A percentile compares a stretch with the other conserved stretches of the same genome.
Conservation (phyloP, 1,140 invertebrate species). For the Lucilia cuprina region DNA sequence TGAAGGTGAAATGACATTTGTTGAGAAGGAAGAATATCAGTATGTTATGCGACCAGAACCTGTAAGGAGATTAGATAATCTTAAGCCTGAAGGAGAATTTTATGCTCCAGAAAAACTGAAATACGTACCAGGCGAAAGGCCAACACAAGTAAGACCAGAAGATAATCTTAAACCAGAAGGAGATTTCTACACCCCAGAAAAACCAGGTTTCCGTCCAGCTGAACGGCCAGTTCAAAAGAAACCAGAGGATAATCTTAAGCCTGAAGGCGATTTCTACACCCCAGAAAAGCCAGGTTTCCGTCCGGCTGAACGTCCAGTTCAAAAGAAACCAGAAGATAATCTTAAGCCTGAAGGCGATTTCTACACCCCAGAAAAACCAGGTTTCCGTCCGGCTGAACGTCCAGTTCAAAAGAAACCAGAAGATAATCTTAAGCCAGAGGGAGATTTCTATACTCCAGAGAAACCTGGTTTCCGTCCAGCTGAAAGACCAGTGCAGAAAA, state of each 20-base stretch:
- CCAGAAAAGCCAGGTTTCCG: conserved; percentile 65
- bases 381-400: conserved; percentile 65
- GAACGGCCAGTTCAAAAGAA: conserved; percentile 62
- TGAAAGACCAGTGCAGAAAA: conserved; percentile 62
- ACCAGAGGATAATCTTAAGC: conserved; percentile 62
- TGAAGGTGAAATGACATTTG: conserved; percentile 64
- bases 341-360: conserved; percentile 69
- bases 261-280: conserved; percentile 63
- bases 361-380: conserved; percentile 52
- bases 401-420: conserved; percentile 57
- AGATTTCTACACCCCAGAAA: conserved; percentile 61
- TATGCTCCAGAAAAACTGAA: conserved; percentile 53
- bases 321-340: conserved; percentile 65
- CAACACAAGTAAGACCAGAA: conserved; percentile 57
- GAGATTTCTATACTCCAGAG: conserved; percentile 64
- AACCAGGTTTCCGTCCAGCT: conserved; percentile 51
- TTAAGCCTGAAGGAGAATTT: conserved; percentile 64
- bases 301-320: conserved; percentile 57
- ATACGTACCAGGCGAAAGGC: conserved; percentile 62
- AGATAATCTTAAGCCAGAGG: conserved; percentile 70
- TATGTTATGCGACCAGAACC: conserved; percentile 62
- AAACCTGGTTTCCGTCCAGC: conserved; percentile 56
- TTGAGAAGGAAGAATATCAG: conserved; percentile 64
- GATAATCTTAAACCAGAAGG: conserved; percentile 66
- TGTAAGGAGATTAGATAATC: conserved; percentile 65